Evolutionary conservation across 2,113 vertebrate species (phyloP).

Genomic region (Coreoperca whiteheadi): DNA sequence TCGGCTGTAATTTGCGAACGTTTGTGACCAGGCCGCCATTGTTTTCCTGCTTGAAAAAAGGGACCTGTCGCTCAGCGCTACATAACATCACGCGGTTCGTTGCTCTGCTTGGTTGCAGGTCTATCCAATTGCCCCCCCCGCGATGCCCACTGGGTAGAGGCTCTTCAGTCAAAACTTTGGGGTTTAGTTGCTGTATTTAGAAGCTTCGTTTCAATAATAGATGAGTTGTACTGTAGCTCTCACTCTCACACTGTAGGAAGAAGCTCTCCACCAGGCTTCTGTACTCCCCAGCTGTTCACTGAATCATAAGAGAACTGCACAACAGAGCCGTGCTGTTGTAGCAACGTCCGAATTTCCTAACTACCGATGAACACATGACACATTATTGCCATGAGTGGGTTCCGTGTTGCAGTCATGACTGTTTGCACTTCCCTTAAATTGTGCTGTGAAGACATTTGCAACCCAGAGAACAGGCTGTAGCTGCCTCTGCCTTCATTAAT

Average conservation of each 20-base stretch:
- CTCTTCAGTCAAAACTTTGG: too few species aligned
- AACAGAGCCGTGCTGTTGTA: neutral
- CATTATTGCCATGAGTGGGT: neutral
- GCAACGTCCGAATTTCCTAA: neutral
- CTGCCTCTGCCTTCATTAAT: conserved; percentile 1
- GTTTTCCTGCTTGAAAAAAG: too few species aligned
- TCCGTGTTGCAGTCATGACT: neutral
- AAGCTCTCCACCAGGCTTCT: neutral
- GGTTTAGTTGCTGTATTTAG: too few species aligned
- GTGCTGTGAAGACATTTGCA: conserved; percentile 16
- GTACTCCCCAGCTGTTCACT: neutral
- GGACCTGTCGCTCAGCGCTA: too few species aligned
- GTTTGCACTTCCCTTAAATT: conserved; percentile 46
- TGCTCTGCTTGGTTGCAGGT: too few species aligned
- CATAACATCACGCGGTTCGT: too few species aligned
- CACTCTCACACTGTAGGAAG: neutral
- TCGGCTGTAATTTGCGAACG: too few species aligned
- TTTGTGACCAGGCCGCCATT: too few species aligned
- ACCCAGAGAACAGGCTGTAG: neutral
- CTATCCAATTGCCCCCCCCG: too few species aligned
- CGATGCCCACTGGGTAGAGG: too few species aligned
- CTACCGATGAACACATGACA: neutral
- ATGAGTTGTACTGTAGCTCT: conserved; percentile 2
- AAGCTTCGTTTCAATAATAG: conserved; percentile 27
- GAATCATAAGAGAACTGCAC: neutral